phyloP scores from a whole-genome alignment of 2,888 invertebrate genomes.

The Tridacna gigas region DNA sequence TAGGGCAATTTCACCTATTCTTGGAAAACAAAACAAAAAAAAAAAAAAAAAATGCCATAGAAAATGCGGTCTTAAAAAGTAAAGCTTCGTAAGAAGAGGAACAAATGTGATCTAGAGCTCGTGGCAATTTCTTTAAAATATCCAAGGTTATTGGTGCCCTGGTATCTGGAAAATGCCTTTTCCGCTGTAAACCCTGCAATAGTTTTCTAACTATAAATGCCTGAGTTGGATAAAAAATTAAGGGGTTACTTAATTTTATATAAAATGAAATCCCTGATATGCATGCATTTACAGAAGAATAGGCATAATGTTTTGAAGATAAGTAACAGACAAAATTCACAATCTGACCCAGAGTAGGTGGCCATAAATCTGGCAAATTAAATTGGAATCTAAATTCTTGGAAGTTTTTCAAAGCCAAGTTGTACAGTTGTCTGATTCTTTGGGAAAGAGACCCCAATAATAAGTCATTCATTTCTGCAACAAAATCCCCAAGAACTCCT shows the following conservation, averaged over 20 bases:
- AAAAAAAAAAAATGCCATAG: too few species aligned
- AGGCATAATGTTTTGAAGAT: slow-evolving; percentile 36
- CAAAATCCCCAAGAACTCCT: slow-evolving; percentile 27
- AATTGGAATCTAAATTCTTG: slow-evolving; percentile 10
- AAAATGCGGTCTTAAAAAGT: slow-evolving; percentile 35
- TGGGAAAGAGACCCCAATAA: slow-evolving; percentile 8
- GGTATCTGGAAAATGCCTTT: slow-evolving; percentile 1
- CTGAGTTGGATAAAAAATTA: neutral
- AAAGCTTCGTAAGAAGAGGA: slow-evolving; percentile 19
- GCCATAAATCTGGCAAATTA: slow-evolving; percentile 20
- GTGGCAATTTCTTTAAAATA: slow-evolving; percentile 1
- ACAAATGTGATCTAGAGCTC: neutral
- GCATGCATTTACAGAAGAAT: slow-evolving; percentile 31
- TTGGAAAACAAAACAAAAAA: slow-evolving; percentile 45
- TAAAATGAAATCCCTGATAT: slow-evolving; percentile 34
- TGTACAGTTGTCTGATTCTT: slow-evolving; percentile 25
- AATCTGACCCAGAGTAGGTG: slow-evolving; percentile 14
- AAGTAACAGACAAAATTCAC: slow-evolving; percentile 33
- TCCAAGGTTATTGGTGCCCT: slow-evolving; percentile 20
- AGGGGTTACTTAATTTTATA: slow-evolving; percentile 28
- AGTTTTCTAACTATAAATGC: slow-evolving; percentile 40
- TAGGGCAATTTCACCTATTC: slow-evolving; percentile 43
- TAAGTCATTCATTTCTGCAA: slow-evolving; percentile 4
- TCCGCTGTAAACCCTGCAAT: slow-evolving; percentile 35
- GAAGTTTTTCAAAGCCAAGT: slow-evolving; percentile 4